These are phyloP conservation scores for Drosophila dives DNA, from an alignment of 2,888 invertebrate species.

Conservation along the genomic window DNA sequence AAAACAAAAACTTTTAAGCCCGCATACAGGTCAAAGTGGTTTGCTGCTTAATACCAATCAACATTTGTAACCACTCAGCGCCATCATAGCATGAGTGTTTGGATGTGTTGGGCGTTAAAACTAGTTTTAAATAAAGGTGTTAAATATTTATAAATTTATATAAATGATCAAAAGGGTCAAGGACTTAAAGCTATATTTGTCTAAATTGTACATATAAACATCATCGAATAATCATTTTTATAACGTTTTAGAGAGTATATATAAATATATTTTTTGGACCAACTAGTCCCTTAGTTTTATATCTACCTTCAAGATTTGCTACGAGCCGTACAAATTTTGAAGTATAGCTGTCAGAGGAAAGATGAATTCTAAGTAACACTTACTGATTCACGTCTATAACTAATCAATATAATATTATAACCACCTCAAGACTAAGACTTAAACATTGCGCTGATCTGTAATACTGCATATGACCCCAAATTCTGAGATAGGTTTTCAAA, in stretches of 20 bases:
- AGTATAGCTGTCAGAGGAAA: neutral
- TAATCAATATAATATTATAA: neutral
- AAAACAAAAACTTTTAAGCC: slow-evolving; percentile 18
- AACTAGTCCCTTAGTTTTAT: neutral
- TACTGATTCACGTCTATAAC: too few relatives aligned
- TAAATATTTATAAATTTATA: slow-evolving; percentile 32
- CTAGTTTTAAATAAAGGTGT: slow-evolving; percentile 53
- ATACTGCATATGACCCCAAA: neutral
- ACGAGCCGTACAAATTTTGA: neutral
- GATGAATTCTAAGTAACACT: neutral
- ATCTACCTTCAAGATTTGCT: neutral
- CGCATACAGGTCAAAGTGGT: slow-evolving; percentile 27
- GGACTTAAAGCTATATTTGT: slow-evolving; percentile 5
- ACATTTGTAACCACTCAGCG: slow-evolving; percentile 57
- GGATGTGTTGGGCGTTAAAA: slow-evolving; percentile 57
- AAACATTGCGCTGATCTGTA: neutral
- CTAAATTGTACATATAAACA: neutral
- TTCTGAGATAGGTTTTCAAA: neutral
- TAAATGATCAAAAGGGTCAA: slow-evolving; percentile 36
- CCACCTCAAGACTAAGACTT: neutral
- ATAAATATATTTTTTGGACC: neutral
- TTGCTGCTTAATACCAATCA: slow-evolving; percentile 33
- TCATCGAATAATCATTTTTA: neutral
- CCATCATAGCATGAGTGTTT: slow-evolving; percentile 42
- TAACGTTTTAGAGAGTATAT: neutral